These are phyloP conservation scores for Xenopus laevis DNA, from an alignment of 2,113 vertebrate species.

Conservation along the genomic window DNA sequence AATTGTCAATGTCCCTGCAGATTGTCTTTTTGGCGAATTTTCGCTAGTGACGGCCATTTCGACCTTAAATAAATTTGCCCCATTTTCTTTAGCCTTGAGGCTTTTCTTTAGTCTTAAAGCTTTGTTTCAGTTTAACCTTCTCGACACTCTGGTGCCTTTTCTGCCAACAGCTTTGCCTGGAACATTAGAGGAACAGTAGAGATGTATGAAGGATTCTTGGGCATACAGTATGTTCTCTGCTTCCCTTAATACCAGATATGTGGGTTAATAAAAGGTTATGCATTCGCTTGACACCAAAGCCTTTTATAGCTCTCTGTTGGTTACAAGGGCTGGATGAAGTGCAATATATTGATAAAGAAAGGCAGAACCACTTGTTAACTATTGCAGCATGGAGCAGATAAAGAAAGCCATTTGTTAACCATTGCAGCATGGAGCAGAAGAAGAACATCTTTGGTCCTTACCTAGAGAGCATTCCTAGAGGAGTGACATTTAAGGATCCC, in stretches of 20 bases:
- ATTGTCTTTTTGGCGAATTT: no score
- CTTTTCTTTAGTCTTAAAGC: no score
- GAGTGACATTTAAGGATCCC: slow-evolving; percentile 97
- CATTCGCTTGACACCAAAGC: neutral
- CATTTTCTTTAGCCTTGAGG: no score
- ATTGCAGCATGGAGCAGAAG: neutral
- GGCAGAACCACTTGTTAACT: no score
- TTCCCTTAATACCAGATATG: neutral
- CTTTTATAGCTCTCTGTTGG: neutral
- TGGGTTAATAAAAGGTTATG: neutral
- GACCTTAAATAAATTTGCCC: no score
- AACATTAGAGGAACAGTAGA: neutral
- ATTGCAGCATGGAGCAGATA: neutral
- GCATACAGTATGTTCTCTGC: neutral
- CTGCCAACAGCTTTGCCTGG: neutral
- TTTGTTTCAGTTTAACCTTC: neutral
- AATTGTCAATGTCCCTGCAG: no score
- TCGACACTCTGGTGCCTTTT: neutral
- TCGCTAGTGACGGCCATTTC: no score
- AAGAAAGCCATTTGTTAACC: neutral
- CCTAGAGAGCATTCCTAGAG: slow-evolving; percentile 98
- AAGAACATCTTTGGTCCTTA: slow-evolving; percentile 56
- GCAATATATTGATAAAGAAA: no score
- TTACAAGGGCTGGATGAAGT: neutral
- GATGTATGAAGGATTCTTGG: neutral